phyloP scores from a whole-genome alignment of 2,113 vertebrate genomes.

The Sinocyclocheilus grahami region DNA sequence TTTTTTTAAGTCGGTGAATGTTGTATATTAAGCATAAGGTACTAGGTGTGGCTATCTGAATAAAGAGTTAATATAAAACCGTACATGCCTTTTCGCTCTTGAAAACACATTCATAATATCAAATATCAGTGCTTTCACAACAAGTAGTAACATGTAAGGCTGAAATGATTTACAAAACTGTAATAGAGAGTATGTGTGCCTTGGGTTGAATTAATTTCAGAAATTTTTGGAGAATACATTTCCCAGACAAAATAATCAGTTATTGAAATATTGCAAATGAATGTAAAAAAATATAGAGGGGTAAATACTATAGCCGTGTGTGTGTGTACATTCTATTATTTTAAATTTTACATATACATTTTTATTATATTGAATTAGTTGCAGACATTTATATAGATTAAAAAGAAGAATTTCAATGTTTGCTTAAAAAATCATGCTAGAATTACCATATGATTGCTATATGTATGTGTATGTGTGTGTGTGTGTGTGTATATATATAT shows the following conservation, averaged over 20 bases:
- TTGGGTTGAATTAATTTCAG: too few relatives aligned
- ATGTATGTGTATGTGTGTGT: too few relatives aligned
- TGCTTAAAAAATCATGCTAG: background rate
- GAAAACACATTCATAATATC: too few relatives aligned
- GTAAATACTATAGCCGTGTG: background rate
- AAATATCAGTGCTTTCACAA: background rate
- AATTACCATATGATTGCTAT: too few relatives aligned
- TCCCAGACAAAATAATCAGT: background rate
- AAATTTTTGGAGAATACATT: background rate
- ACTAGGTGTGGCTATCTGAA: constrained; percentile 77
- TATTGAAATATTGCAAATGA: background rate
- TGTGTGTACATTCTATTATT: background rate
- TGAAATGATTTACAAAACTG: background rate
- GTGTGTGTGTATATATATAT: too few relatives aligned
- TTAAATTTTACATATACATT: background rate
- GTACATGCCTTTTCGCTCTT: background rate
- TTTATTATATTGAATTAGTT: background rate
- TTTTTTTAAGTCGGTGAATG: constrained; percentile 65
- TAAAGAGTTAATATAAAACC: constrained; percentile 65
- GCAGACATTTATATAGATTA: background rate
- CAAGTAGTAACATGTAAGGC: background rate
- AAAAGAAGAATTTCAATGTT: background rate
- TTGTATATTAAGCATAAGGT: constrained; percentile 62
- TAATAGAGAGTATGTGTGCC: background rate
- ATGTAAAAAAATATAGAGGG: too few relatives aligned